Conservation (phyloP, 2,113 vertebrate genomes). For the Tetrao urogallus region DNA sequence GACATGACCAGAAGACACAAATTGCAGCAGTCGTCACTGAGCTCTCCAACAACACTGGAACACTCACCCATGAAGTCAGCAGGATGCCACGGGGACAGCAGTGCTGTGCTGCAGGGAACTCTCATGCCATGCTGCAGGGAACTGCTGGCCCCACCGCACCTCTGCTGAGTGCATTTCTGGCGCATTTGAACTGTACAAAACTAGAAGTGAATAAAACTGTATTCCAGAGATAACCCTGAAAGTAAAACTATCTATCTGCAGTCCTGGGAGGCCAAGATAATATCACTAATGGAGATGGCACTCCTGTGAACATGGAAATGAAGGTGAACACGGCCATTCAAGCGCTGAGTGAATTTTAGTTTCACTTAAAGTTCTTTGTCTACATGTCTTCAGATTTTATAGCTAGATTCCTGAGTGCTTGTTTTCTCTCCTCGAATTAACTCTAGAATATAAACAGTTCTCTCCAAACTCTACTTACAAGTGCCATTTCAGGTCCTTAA, state of each 20-base stretch:
- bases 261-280: neutral
- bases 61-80: neutral
- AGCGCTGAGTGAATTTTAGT: neutral
- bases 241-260: neutral
- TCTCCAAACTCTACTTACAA: neutral
- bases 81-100: no score
- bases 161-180: neutral
- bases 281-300: neutral
- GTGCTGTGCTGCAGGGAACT: no score
- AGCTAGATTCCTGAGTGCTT: neutral
- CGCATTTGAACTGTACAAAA: neutral
- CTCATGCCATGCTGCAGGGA: neutral
- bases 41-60: neutral
- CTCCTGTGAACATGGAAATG: neutral
- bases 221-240: neutral
- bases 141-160: no score
- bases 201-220: neutral
- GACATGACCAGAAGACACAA: neutral
- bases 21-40: neutral
- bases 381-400: neutral
- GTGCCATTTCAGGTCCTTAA: neutral
- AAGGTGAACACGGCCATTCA: neutral
- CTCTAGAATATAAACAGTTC: neutral
- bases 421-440: neutral
- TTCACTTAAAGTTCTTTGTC: neutral